Base-by-base conservation (phyloP, 2,888 invertebrate genomes). In the Thecocarcelia acutangulata region DNA sequence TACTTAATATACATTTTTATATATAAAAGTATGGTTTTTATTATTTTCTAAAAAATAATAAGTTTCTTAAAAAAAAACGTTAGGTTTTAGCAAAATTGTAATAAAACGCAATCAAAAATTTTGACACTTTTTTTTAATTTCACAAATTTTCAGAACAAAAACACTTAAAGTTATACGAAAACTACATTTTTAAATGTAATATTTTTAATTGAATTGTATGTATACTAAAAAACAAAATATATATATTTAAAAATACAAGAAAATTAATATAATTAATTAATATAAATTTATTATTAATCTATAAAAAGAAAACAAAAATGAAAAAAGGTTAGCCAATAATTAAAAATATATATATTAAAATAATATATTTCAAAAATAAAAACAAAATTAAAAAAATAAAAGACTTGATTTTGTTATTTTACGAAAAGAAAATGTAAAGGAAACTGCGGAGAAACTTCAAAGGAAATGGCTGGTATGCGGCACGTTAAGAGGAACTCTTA, bases 81-180 rank as follows among this genome's bases (percentile, higher is more conserved):
- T 90, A 90, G 89, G 88, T 89, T 86, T 89, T 90, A 90, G 90
- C 89, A 86, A 90, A 90, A 90, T 90, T 90, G 89, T 90, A 89
- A 88, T 88, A 88, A 89, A 89, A 86, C 84, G 86, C 86, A 87
- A 89, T 86, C 84, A 85, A 86, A 87, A 85, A 85, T 72, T 50
- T 58, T 13, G 42, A 12, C 5, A 15, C 13, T 37, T 72, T 70
- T 61, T 61, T 72, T 58, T 44, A 15, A 17, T 52, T 72, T 17
- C 0, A 74, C 17, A 48, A 33, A 69, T 75, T 68, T 56, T 58
- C 33, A 40, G 72, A 46, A 68, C 40, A 75, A 74, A 24, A 54
- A 40, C 21, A 19, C 50, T 40, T 68, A 84, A 75, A 78, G 82
- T 83, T 85, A 88, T 89, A 89, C 88, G 88, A 78, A 46, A 69